These are phyloP conservation scores for Trididemnum nubilum DNA, from an alignment of 23 tunicate genomes.

Conservation along the genomic window DNA sequence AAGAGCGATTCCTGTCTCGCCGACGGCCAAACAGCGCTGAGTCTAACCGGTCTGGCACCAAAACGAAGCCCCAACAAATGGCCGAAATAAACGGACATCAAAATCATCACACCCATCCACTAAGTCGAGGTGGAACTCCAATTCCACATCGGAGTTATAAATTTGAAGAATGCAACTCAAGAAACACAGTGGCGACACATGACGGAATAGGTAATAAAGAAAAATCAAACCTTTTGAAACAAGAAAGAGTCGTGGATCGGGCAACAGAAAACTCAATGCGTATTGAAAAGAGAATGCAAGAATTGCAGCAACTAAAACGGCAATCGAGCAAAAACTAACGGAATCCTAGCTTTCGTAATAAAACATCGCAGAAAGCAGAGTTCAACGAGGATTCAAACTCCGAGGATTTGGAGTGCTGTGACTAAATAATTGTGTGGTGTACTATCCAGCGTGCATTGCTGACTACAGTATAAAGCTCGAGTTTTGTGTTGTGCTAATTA, in stretches of 20 bases:
- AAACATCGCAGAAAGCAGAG: neutral
- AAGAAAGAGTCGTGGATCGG: neutral
- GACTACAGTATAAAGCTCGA: no score
- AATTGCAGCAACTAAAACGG: constrained; percentile 17
- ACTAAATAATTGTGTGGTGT: no score
- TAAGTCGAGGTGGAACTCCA: constrained; percentile 3
- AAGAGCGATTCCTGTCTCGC: constrained; percentile 64
- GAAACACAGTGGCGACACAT: constrained; percentile 16
- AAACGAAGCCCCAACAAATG: neutral
- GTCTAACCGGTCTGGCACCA: neutral
- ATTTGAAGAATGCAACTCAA: constrained; percentile 19
- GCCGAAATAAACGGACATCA: neutral
- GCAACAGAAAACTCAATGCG: constrained; percentile 30
- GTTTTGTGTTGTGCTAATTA: no score
- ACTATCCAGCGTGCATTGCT: no score
- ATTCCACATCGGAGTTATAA: constrained; percentile 46
- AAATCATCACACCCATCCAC: neutral
- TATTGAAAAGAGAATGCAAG: constrained; percentile 55
- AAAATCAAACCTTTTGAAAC: neutral
- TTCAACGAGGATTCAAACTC: neutral
- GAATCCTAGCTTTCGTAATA: neutral
- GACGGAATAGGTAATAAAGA: neutral
- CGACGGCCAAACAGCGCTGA: constrained; percentile 28
- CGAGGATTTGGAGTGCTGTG: no score
- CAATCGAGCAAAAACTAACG: neutral